Percentiles rank a stretch among this genome's conserved stretches.
phyloP scores from a whole-genome alignment of 2,888 invertebrate genomes.

The Molorchus minor region DNA sequence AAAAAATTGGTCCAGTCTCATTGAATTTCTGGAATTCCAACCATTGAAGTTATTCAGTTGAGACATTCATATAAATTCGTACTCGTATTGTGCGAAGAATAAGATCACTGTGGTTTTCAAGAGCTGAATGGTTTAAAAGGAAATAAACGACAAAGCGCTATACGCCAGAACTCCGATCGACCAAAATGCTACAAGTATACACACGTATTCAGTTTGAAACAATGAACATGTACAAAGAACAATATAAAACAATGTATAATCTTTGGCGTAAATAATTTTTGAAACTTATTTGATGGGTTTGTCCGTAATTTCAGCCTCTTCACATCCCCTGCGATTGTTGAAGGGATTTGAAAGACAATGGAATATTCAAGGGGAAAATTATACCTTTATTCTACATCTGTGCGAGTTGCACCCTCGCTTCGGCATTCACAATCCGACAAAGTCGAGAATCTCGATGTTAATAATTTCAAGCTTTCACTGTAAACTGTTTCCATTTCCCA shows the following conservation, averaged over 20 bases:
- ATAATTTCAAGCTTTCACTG: conserved; percentile 25
- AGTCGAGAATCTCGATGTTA: conserved; percentile 27
- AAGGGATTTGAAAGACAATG: conserved; percentile 60
- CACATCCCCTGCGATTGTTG: conserved; percentile 53
- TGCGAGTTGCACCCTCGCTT: conserved; percentile 49
- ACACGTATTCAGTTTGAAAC: no score
- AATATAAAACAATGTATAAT: conserved; percentile 39
- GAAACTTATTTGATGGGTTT: conserved; percentile 47
- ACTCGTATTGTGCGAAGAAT: no score
- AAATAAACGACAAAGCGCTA: no score
- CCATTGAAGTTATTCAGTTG: no score
- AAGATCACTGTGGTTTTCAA: no score
- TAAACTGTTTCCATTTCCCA: conserved; percentile 32
- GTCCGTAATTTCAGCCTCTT: conserved; percentile 46
- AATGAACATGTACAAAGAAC: no score
- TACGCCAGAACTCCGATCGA: no score
- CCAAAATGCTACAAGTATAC: no score
- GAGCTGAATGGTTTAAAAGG: no score
- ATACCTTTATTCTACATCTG: conserved; percentile 59
- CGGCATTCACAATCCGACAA: conserved; percentile 30
- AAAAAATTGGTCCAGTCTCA: no score
- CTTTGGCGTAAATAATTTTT: conserved; percentile 52
- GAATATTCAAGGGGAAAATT: conserved; percentile 60
- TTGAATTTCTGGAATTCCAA: no score
- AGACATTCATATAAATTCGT: no score